These are phyloP conservation scores for Trisateles emortualis DNA, from an alignment of 2,888 invertebrate genomes.

Conservation along the genomic window DNA sequence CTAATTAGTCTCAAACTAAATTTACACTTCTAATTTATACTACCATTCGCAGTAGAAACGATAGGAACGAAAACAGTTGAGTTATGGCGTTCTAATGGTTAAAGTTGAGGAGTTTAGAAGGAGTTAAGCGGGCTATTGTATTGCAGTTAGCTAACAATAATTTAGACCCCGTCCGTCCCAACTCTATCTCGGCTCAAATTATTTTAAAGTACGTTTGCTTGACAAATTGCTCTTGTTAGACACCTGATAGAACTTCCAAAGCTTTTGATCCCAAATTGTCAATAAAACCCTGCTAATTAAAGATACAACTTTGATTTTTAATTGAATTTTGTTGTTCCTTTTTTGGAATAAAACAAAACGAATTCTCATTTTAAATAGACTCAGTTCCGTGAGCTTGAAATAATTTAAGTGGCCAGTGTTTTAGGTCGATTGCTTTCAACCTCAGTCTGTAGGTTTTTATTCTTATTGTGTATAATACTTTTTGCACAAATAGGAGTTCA, in stretches of 20 bases:
- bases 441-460: neutral
- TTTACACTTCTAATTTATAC: conserved; percentile 30
- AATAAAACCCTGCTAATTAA: neutral
- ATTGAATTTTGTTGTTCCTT: neutral
- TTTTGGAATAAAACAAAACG: neutral
- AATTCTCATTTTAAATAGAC: conserved; percentile 8
- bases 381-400: conserved; percentile 8
- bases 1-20: too few relatives aligned
- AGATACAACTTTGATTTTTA: neutral
- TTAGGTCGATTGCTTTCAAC: conserved; percentile 4
- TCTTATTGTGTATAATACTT: neutral
- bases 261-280: conserved; percentile 16
- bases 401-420: conserved; percentile 16
- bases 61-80: conserved; percentile 44
- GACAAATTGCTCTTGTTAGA: conserved; percentile 35
- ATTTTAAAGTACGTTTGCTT: conserved; percentile 39
- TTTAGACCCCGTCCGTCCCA: conserved; percentile 47
- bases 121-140: conserved; percentile 57
- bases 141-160: conserved; percentile 62
- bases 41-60: conserved; percentile 41
- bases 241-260: conserved; percentile 25
- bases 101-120: conserved; percentile 54
- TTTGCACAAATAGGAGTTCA: too few relatives aligned
- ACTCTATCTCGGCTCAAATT: conserved; percentile 43
- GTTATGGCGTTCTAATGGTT: conserved; percentile 61